These are phyloP conservation scores for Tetanocera ferruginea DNA, from an alignment of 2,888 invertebrate genomes.

Conservation along the genomic window DNA sequence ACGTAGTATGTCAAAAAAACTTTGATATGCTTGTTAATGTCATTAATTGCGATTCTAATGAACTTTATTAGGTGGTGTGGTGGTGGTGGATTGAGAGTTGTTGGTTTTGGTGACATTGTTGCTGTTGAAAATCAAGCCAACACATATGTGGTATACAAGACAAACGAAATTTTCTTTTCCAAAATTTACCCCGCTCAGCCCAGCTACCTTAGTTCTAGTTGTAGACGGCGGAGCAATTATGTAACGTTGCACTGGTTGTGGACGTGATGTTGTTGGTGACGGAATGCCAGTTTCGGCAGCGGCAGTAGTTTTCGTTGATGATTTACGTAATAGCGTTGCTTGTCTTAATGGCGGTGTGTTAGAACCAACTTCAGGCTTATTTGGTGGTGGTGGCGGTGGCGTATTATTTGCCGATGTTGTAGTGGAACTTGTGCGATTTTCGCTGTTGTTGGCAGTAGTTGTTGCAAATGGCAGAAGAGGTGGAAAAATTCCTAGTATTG, in stretches of 20 bases:
- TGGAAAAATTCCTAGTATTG: neutral
- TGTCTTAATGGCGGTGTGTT: constrained; percentile 35
- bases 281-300: constrained; percentile 37
- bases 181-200: constrained; percentile 37
- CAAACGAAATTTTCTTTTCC: constrained; percentile 19
- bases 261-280: constrained; percentile 24
- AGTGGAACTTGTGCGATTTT: neutral
- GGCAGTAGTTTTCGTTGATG: constrained; percentile 45
- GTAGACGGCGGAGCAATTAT: constrained; percentile 51
- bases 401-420: neutral
- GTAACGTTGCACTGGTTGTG: constrained; percentile 56
- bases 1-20: no score
- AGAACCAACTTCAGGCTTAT: constrained; percentile 19
- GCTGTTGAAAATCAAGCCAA: constrained; percentile 14
- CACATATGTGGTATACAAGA: constrained; percentile 29
- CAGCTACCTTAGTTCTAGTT: constrained; percentile 51
- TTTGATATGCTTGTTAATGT: constrained; percentile 18
- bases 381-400: neutral
- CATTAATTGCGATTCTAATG: constrained; percentile 28
- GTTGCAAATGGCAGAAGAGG: constrained; percentile 31
- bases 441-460: constrained; percentile 24
- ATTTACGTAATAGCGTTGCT: constrained; percentile 10
- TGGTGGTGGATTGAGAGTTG: neutral
- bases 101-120: constrained; percentile 13
- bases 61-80: neutral